These are phyloP conservation scores for Porites rus DNA, from an alignment of 92 coral and sea anemone species.

Conservation along the genomic window DNA sequence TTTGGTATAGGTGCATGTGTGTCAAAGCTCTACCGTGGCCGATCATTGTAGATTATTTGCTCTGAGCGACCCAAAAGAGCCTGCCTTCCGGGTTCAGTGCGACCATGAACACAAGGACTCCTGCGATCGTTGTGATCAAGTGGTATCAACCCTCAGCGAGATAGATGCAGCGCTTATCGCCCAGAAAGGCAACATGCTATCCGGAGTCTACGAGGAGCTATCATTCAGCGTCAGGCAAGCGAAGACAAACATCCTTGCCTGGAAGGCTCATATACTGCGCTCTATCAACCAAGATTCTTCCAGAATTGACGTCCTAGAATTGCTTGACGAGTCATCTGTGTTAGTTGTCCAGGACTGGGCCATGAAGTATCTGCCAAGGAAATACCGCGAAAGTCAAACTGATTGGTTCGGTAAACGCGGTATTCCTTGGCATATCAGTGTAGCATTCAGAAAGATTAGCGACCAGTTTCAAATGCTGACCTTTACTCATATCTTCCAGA, in stretches of 20 bases:
- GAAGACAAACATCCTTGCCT: not conserved
- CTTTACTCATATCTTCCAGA: too few relatives aligned
- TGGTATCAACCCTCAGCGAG: slow-evolving; percentile 12
- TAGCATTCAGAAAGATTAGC: too few relatives aligned
- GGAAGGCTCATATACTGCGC: too few relatives aligned
- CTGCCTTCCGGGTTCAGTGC: slow-evolving; percentile 11
- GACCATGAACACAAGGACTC: slow-evolving; percentile 16
- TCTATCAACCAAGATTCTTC: too few relatives aligned
- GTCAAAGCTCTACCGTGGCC: slow-evolving; percentile 37
- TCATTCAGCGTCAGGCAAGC: slow-evolving; percentile 28
- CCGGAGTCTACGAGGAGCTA: slow-evolving; percentile 18
- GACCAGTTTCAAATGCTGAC: too few relatives aligned
- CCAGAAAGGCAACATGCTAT: slow-evolving; percentile 22
- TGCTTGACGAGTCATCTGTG: too few relatives aligned
- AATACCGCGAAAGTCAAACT: too few relatives aligned
- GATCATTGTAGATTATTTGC: slow-evolving; percentile 40
- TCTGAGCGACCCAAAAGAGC: slow-evolving; percentile 15
- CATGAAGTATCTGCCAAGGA: too few relatives aligned
- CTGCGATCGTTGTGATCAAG: slow-evolving; percentile 15
- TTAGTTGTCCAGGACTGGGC: too few relatives aligned
- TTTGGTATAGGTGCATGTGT: slow-evolving; percentile 31
- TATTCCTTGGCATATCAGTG: too few relatives aligned
- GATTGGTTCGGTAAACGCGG: too few relatives aligned
- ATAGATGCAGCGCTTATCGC: slow-evolving; percentile 20
- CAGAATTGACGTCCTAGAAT: too few relatives aligned